Evolutionary conservation across 2,888 invertebrate species (phyloP), one percentile per base, ranked within the genome.

Genomic region (Aphodius granarius): DNA sequence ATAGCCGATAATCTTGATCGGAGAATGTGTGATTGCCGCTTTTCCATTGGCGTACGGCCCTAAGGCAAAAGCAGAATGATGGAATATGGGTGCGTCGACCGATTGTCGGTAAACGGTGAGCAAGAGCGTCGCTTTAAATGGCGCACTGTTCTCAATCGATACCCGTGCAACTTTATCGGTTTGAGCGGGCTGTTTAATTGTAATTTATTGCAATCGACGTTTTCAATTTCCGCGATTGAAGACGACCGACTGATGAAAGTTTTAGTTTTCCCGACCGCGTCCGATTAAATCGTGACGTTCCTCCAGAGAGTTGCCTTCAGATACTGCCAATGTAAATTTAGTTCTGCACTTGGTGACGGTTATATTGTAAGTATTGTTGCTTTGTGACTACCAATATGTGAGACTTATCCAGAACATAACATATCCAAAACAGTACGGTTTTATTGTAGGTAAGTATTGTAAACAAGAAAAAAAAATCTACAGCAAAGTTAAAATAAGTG

Each of bases 41-140:
- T 43, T 43, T 13, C 43, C 43, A 43, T 43, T 43, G 43, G 0
- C 43, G 43, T 43, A 43, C 43, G 43, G 1, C 43, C 43, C 43
- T 43, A 43, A 43, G 43, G 43, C 43, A 43, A 43, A 43, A 43
- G 1, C 13, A 21, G 16, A 74, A 23, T 74, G 64, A 71, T 63
- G 64, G 71, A 71, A 70, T 74, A n/a, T 17, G 63, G 70, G 22
- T 63, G 70, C 63, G 63, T 64, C 72, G 65, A 75, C 21, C 71
- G 65, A 71, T 72, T 75, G 71, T 71, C 66, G 72, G 65, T 66
- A 72, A 65, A 75, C 66, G 75, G 66, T 65, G 66, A 72, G n/a
- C n/a, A 64, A 43, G 21, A 9, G 74, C 63, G 63, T 43, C 43
- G 43, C 13, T 43, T 43, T 43, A 43, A 43, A 6, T 0, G 43